A percentile compares a stretch with the other conserved stretches of the same genome.
Evolutionary conservation across 2,888 invertebrate genomes (phyloP).

Genomic region (Euclidia mi): DNA sequence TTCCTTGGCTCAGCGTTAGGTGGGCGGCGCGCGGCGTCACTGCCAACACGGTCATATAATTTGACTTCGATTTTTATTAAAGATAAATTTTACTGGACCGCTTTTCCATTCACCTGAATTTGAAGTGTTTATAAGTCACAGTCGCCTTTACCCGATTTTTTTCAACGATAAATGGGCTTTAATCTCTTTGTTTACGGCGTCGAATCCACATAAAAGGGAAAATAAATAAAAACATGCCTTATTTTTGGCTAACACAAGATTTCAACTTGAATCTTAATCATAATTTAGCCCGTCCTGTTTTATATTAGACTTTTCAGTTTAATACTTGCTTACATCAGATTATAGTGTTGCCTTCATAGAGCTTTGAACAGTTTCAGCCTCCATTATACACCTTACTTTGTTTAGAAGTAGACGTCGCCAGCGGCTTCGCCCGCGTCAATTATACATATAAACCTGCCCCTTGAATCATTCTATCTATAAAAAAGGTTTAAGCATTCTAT

Average conservation of each 20-base stretch:
- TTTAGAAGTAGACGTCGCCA: too few relatives aligned
- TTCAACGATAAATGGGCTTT: constrained; percentile 18
- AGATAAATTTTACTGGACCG: constrained; percentile 26
- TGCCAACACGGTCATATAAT: constrained; percentile 33
- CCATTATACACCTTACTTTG: too few relatives aligned
- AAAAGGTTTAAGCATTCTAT: too few relatives aligned
- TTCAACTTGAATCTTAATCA: constrained; percentile 9
- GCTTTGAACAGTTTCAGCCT: too few relatives aligned
- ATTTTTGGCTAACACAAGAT: constrained; percentile 21
- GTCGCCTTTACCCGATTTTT: constrained; percentile 14
- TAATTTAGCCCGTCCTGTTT: constrained; percentile 9
- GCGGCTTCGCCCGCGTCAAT: too few relatives aligned
- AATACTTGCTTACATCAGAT: too few relatives aligned
- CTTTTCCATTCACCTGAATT: constrained; percentile 22
- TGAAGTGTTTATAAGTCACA: constrained; percentile 27
- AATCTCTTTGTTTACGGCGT: constrained; percentile 10
- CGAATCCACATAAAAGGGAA: constrained; percentile 17
- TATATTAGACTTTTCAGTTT: too few relatives aligned
- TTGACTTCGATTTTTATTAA: constrained; percentile 40
- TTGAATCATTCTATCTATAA: too few relatives aligned
- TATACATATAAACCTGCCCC: too few relatives aligned
- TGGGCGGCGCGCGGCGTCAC: constrained; percentile 11
- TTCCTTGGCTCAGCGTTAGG: constrained; percentile 38
- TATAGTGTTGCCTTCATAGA: too few relatives aligned
- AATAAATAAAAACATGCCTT: constrained; percentile 13